Percentiles rank a stretch among this genome's conserved stretches.
Evolutionary conservation across 2,113 vertebrate genomes (phyloP).

Genomic region (Mus pahari): DNA sequence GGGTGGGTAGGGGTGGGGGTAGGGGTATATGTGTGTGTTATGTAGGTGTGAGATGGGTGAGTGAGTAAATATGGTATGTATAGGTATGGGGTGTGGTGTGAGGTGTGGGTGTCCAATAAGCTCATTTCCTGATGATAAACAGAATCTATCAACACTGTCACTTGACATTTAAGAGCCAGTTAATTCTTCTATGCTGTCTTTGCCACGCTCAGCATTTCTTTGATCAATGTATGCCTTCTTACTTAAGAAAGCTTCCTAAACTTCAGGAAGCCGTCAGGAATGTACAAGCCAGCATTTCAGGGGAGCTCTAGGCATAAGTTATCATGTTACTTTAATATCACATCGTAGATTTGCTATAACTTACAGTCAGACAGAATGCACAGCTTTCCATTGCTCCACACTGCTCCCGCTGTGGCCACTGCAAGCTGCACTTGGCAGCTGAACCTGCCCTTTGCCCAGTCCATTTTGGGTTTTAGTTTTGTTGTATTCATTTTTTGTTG

Average conservation of each 20-base stretch:
- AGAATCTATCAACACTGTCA: neutral
- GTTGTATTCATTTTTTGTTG: neutral
- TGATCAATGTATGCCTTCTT: conserved; percentile 7
- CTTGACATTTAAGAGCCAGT: conserved; percentile 17
- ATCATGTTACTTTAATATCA: conserved; percentile 28
- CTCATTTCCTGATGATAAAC: neutral
- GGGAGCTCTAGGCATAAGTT: neutral
- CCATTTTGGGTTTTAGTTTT: neutral
- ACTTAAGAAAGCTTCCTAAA: neutral
- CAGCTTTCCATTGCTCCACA: neutral
- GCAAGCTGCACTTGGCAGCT: neutral
- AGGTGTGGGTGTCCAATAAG: neutral
- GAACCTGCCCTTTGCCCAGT: neutral
- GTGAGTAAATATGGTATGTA: neutral
- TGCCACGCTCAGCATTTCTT: conserved; percentile 54
- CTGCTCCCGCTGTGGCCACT: neutral
- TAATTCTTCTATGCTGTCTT: conserved; percentile 47
- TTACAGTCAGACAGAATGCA: neutral
- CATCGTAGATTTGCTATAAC: neutral
- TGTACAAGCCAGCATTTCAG: neutral
- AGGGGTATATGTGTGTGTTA: neutral
- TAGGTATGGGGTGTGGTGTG: neutral
- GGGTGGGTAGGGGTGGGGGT: too few relatives aligned
- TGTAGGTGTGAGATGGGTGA: neutral
- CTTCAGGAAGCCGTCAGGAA: conserved; percentile 22